phyloP scores from a whole-genome alignment of 1,140 invertebrate species.

The Bombus picipes region DNA sequence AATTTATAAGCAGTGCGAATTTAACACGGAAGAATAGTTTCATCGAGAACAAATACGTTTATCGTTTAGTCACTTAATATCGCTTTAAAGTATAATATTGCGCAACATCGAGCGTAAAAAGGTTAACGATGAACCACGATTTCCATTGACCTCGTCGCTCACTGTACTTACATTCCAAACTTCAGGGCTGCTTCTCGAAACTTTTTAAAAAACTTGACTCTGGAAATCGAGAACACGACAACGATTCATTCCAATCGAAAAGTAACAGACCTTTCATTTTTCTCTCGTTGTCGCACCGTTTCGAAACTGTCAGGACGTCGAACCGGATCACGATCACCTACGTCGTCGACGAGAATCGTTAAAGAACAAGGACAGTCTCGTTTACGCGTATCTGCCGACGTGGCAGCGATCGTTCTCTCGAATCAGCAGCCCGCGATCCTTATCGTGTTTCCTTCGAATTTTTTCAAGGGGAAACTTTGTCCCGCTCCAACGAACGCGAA shows the following conservation, averaged over 20 bases:
- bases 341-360: neutral
- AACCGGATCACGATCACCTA: neutral
- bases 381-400: constrained; percentile 29
- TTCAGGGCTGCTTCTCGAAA: neutral
- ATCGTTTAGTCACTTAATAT: neutral
- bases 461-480: constrained; percentile 25
- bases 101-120: too few relatives aligned
- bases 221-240: neutral
- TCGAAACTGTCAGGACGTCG: neutral
- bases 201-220: neutral
- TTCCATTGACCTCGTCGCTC: neutral
- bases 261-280: neutral
- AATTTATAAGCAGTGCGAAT: neutral
- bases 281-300: neutral
- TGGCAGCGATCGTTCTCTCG: constrained; percentile 18
- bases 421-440: constrained; percentile 42
- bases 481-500: constrained; percentile 38
- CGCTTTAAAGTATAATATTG: too few relatives aligned
- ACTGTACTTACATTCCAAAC: neutral
- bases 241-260: neutral
- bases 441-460: constrained; percentile 57
- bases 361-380: neutral
- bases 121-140: neutral
- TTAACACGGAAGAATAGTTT: too few relatives aligned
- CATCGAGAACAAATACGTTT: too few relatives aligned